A percentile compares a stretch with the other conserved stretches of the same genome.
These are phyloP conservation scores for Heteromormyrus szaboi DNA, from an alignment of 2,797 vertebrate genomes.

Conservation along the genomic window DNA sequence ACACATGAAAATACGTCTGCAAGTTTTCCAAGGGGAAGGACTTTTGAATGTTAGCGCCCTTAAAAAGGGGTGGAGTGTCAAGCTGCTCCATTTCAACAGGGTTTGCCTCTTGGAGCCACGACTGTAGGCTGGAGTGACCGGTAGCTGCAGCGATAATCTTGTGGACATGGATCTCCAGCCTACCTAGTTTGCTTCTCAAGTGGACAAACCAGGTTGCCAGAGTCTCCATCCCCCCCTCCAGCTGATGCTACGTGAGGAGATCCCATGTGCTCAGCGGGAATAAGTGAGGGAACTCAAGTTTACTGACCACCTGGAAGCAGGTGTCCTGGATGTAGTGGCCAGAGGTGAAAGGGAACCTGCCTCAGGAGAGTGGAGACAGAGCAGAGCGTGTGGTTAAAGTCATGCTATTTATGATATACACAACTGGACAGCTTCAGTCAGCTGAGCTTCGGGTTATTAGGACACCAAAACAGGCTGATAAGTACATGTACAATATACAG, in stretches of 20 bases:
- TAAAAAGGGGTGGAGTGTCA: neutral
- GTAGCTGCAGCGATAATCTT: neutral
- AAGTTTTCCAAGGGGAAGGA: neutral
- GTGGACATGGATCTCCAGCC: neutral
- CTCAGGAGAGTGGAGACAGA: neutral
- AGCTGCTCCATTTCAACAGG: neutral
- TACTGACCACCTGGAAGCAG: neutral
- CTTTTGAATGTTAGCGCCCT: neutral
- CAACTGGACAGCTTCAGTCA: neutral
- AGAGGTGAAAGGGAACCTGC: neutral
- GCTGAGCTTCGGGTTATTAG: neutral
- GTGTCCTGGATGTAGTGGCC: neutral
- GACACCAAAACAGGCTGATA: neutral
- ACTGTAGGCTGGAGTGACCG: neutral
- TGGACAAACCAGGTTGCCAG: neutral
- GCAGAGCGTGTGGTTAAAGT: neutral
- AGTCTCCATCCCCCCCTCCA: neutral
- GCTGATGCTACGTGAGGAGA: neutral
- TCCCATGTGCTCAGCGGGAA: neutral
- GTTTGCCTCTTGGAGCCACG: neutral
- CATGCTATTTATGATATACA: neutral
- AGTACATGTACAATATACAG: neutral
- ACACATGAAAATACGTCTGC: neutral
- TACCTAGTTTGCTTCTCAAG: neutral
- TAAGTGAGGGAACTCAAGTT: neutral